Evolutionary conservation across 2,888 invertebrate genomes (phyloP), one percentile per base, ranked within the genome.

Genomic region (Drosophila neotestacea): DNA sequence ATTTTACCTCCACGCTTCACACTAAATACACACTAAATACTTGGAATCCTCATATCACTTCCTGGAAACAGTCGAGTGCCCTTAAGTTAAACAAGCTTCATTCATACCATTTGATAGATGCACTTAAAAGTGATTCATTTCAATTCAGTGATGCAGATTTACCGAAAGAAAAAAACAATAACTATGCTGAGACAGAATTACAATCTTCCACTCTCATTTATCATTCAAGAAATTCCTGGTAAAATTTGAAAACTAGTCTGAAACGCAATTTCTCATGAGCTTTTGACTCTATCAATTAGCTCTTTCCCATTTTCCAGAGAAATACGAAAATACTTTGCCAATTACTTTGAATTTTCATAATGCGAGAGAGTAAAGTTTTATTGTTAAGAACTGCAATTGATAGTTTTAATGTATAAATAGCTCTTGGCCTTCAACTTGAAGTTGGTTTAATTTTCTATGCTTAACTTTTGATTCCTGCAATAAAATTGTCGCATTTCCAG

Each of bases 111-210:
- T 38, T 16, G 32, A 6, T 6, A 36, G 7, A 27, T n/a, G n/a
- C n/a, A 44, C 11, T 27, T 11, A 60, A 50, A 56, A 42, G 38
- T 28, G 46, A 56, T 70, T 61, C 58, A 64, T 70, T 54, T 52
- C 32, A 36, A 46, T 55, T 55, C 39, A n/a, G 10, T 47, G 34
- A 30, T 32, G 10, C 11, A 10, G 4, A 60, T 34, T 38, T 55
- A 13, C 52, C 13, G 1, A 6, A 30, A 34, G 47, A 41, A 39
- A 28, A 9, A 39, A 30, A 11, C 13, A 41, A 16, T 16, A 16
- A 16, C 16, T 9, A 10, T 5, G 30, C 5, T 30, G 4, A n/a
- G 6, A n/a, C 38, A 38, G 34, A 34, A 34, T n/a, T n/a, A 4
- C 11, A 4, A 41, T 9, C 41, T 41, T 9, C 4, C 13, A 41